A percentile compares a stretch with the other conserved stretches of the same genome.
Conservation (phyloP, 2,113 vertebrate genomes). For the Centrocercus urophasianus region DNA sequence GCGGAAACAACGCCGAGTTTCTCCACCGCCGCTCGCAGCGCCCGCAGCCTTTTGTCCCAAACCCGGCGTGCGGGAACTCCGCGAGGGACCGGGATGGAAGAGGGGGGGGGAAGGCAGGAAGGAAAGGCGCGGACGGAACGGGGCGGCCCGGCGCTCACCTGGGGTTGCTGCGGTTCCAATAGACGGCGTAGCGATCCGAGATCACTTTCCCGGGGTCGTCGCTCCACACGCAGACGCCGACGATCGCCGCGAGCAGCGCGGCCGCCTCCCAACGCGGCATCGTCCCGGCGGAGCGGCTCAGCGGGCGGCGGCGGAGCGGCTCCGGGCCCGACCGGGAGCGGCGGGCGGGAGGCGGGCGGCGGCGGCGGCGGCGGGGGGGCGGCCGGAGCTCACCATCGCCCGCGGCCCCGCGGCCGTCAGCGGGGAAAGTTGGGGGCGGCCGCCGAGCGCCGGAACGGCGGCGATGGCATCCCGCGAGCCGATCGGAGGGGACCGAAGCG, state of each 20-base stretch:
- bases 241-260: constrained; percentile 80
- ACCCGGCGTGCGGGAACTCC: too few relatives aligned
- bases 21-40: too few relatives aligned
- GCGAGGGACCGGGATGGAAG: too few relatives aligned
- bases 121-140: too few relatives aligned
- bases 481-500: too few relatives aligned
- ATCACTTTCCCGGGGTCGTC: constrained; percentile 86
- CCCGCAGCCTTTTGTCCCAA: too few relatives aligned
- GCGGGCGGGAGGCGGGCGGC: background rate
- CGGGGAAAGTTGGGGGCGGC: background rate
- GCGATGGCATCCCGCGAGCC: background rate
- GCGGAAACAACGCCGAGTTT: too few relatives aligned
- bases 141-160: constrained; percentile 79
- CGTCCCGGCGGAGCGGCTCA: background rate
- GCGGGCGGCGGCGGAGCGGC: background rate
- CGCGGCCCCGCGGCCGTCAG: background rate
- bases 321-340: background rate
- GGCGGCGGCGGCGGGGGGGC: background rate
- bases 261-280: constrained; percentile 80
- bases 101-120: too few relatives aligned
- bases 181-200: constrained; percentile 90
- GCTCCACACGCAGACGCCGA: constrained; percentile 83
- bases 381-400: background rate
- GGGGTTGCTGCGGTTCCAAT: constrained; percentile 94
- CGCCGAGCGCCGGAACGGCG: background rate